Base-by-base conservation (phyloP, 2,113 vertebrate species). In the Oncorhynchus gorbuscha region DNA sequence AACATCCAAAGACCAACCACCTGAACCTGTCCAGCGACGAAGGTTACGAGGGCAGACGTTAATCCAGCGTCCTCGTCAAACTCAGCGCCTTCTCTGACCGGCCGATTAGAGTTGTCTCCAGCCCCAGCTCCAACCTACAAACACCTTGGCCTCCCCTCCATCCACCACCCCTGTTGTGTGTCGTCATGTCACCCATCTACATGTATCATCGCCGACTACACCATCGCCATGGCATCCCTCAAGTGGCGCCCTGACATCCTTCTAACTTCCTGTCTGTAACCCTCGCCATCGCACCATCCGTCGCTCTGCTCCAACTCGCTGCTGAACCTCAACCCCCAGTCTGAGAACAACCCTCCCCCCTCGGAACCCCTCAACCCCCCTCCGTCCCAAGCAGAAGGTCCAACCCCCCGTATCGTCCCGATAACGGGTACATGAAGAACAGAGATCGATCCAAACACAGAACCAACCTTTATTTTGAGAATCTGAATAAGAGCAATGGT, bases 401-500 rank as follows among this genome's bases (percentile, higher is more conserved):
- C 70, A 80, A 73, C 76, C 4, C 0, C 48, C 24, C 24, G 24
- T 24, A 24, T 24, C 24, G 24, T 24, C 24, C 24, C 24, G 24
- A 24, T 24, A 24, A 24, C 24, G 24, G 24, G 24, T 24, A 62
- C 20, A 62, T 22, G 16, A 62, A 16, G 20, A 71, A 73, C 76
- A 78, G 73, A 69, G 73, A 28, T 62, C 4, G 20, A 73, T 55
- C 30, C 58, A 22, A 59, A 20, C 32, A 45, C 72, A 26, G 72
- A 73, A 59, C 58, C 72, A 24, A 62, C 59, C 30, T 69, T 6
- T 26, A 3, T 55, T 45, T 45, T 45, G 16, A 73, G 68, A 32
- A 68, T 71, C 68, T 49, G 76, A 80, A 26, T 30, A 62, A 84
- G 79, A 83, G 80, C 71, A 67, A 79, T 72, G 75, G 26, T 85